phyloP scores from a whole-genome alignment of 1,140 invertebrate genomes.

The Piezodorus guildinii region DNA sequence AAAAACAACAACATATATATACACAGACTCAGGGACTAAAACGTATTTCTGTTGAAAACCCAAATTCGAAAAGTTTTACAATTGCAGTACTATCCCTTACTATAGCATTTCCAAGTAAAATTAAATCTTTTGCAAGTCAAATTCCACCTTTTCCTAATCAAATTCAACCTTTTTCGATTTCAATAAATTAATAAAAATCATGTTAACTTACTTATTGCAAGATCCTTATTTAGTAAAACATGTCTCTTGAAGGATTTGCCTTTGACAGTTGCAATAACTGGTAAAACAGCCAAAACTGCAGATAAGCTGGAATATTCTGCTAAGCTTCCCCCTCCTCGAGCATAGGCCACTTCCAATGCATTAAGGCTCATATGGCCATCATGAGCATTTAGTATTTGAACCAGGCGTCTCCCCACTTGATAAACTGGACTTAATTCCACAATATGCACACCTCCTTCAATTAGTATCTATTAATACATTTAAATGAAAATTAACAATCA shows the following conservation, averaged over 20 bases:
- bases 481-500: no score
- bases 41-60: no score
- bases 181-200: slow-evolving; percentile 1
- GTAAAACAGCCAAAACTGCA: slow-evolving; percentile 42
- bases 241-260: slow-evolving; percentile 34
- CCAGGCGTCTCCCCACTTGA: slow-evolving; percentile 44
- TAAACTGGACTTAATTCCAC: slow-evolving; percentile 45
- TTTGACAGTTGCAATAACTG: slow-evolving; percentile 42
- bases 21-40: no score
- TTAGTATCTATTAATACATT: slow-evolving; percentile 13
- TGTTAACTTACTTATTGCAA: slow-evolving; percentile 32
- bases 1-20: no score
- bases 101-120: no score
- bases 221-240: slow-evolving; percentile 37
- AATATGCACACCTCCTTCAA: slow-evolving; percentile 31
- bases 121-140: no score
- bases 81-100: no score
- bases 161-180: no score
- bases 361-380: slow-evolving; percentile 40
- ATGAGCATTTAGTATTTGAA: slow-evolving; percentile 41
- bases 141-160: no score
- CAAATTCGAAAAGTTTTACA: no score
- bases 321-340: slow-evolving; percentile 40
- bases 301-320: slow-evolving; percentile 44
- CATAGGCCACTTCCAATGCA: slow-evolving; percentile 44